Conservation (phyloP, 53 echinoderm and acorn worm species). For the Actinopyga echinites region DNA sequence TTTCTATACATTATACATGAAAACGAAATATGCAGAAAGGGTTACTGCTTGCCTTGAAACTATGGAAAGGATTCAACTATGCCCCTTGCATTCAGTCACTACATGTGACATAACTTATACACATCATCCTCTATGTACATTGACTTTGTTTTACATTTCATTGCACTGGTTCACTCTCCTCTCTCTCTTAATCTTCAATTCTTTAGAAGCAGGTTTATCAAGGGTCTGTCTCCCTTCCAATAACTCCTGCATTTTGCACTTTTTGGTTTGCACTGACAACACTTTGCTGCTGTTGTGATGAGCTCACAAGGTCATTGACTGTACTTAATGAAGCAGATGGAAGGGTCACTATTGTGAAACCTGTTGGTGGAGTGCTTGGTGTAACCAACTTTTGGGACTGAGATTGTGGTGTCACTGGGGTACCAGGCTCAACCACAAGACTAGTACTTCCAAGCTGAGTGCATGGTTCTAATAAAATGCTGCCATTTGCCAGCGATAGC, state of each 20-base stretch:
- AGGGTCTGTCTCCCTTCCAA: background rate
- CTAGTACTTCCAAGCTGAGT: conserved; percentile 53
- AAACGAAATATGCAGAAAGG: too few relatives aligned
- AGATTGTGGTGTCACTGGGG: conserved; percentile 49
- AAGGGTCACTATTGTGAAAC: conserved; percentile 81
- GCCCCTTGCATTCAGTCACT: too few relatives aligned
- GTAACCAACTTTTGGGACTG: conserved; percentile 57
- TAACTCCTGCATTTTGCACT: conserved; percentile 35
- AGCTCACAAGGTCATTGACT: conserved; percentile 32
- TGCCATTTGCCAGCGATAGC: conserved; percentile 73
- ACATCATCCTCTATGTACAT: background rate
- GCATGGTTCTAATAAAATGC: conserved; percentile 67
- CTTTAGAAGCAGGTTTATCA: background rate
- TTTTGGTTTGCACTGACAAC: conserved; percentile 42
- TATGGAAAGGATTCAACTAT: too few relatives aligned
- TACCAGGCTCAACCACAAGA: conserved; percentile 63
- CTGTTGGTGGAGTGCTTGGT: conserved; percentile 61
- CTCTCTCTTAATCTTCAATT: background rate
- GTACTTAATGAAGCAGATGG: conserved; percentile 63
- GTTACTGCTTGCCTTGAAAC: too few relatives aligned
- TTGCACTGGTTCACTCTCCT: conserved; percentile 3
- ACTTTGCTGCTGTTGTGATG: conserved; percentile 50
- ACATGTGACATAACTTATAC: background rate
- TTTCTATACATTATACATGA: too few relatives aligned
- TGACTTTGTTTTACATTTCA: background rate